Evolutionary conservation across 2,113 vertebrate species (phyloP).

Genomic region (Paratilapia polleni): DNA sequence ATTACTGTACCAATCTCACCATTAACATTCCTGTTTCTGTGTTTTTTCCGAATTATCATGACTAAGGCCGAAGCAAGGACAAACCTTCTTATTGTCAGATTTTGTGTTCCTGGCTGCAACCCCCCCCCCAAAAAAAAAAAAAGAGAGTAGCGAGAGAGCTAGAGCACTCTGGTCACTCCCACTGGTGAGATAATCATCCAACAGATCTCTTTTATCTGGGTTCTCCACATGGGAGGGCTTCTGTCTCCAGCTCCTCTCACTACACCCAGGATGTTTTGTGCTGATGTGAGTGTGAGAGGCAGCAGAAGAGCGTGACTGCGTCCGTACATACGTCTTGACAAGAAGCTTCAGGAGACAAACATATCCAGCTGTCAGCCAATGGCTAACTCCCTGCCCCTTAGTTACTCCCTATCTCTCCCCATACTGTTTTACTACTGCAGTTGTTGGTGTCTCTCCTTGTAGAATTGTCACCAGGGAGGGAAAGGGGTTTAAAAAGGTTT

Average conservation of each 20-base stretch:
- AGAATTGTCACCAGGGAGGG: not conserved
- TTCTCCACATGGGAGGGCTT: conserved; percentile 28
- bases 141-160: conserved; percentile 25
- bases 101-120: not conserved
- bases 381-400: conserved; percentile 23
- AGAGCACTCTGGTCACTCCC: conserved; percentile 11
- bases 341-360: conserved; percentile 52
- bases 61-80: conserved; percentile 5
- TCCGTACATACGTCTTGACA: conserved; percentile 16
- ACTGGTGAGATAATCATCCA: conserved; percentile 51
- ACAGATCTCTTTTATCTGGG: conserved; percentile 63
- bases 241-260: not conserved
- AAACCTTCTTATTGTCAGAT: not conserved
- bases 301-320: conserved; percentile 14
- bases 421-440: not conserved
- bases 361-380: conserved; percentile 45
- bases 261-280: conserved; percentile 36
- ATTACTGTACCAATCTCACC: not conserved
- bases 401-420: conserved; percentile 10
- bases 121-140: conserved; percentile 15
- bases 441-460: not conserved
- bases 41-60: not conserved
- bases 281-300: conserved; percentile 11
- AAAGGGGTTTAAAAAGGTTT: not conserved
- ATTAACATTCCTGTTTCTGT: not conserved